Evolutionary conservation across 2,888 invertebrate species (phyloP), one percentile per base, ranked within the genome.

Genomic region (Synanthedon andrenaeformis): DNA sequence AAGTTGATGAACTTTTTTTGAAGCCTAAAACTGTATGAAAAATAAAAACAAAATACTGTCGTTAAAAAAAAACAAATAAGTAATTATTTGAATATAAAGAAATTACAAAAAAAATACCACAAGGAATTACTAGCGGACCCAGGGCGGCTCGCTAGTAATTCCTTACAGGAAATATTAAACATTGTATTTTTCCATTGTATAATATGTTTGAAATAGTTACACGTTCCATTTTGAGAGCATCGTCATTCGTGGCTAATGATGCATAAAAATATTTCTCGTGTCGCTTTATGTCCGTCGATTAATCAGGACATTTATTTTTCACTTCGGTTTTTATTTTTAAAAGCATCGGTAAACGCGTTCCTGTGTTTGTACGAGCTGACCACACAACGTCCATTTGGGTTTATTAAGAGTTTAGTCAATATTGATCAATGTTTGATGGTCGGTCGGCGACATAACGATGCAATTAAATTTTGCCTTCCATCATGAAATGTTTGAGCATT

Each of bases 241-340:
- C 54, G 49, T 49, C 49, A 49, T 49, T 49, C 49, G 49, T 17
- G 19, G 14, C 49, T 83, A 83, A 87, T 77, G 86, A 83, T 71
- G 72, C 79, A 74, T 77, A 83, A 84, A 87, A 85, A 84, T 85
- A 82, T 82, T 86, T 86, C 72, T 67, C 83, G 63, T 87, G 86
- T 87, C 64, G 66, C 76, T 69, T 79, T 73, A 79, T 79, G 72
- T 63, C 67, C 73, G 74, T 79, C 81, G 71, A 85, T 87, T 85
- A 84, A 85, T 85, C 83, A 80, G 75, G 67, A 71, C 69, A 69
- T 72, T 62, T 63, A 64, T 63, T 68, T 72, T 68, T 72, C 72
- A 65, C 57, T 56, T 54, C 59, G 53, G 58, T 68, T 66, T 65
- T 64, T 69, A 64, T 65, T 70, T 77, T 76, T 74, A 78, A 81